Base-by-base conservation (phyloP, 2,113 vertebrate species). In the Chitala chitala region DNA sequence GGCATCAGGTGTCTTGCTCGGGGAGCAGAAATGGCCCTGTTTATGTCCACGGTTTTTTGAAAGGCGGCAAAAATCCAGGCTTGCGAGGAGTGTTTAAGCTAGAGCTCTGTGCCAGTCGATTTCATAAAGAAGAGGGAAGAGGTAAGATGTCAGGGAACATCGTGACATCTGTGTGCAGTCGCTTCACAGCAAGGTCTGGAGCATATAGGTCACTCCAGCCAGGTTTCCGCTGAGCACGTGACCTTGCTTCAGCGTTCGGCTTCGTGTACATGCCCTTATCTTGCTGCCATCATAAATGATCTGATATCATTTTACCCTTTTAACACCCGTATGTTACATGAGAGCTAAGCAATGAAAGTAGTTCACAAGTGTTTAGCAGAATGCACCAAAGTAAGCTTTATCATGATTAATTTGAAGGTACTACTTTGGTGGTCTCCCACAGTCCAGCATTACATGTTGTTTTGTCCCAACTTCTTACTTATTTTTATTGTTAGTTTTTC, bases 131-230 rank as follows among this genome's bases (percentile, higher is more conserved):
- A 1, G 22, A 46, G 42, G 42, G n/a, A n/a, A n/a, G n/a, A n/a
- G n/a, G n/a, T n/a, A n/a, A n/a, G n/a, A n/a, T n/a, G n/a, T n/a
- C n/a, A n/a, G n/a, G n/a, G 5, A 63, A 17, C 40, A 46, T 44
- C 22, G 33, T 4, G 42, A 68, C 64, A 68, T 68, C 64, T 46
- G 59, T 63, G 31, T 12, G 22, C 4, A 12, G 24, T 68, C 7
- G 12, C 5, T 63, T 38, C 9, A 8, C 64, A 13, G 24, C 42
- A 9, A 24, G 44, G 64, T 26, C 42, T 48, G 40, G 42, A 46
- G 40, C 64, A 46, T 68, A 22, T 68, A 68, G 40, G 40, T 26
- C 64, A 68, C 64, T 24, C 29, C 64, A 5, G 42, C 12, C 64
- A 68, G 42, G 40, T 46, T 68, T n/a, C 22, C 10, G n/a, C 64